Base-by-base conservation (phyloP, 1,140 invertebrate genomes). In the Nomia melanderi region DNA sequence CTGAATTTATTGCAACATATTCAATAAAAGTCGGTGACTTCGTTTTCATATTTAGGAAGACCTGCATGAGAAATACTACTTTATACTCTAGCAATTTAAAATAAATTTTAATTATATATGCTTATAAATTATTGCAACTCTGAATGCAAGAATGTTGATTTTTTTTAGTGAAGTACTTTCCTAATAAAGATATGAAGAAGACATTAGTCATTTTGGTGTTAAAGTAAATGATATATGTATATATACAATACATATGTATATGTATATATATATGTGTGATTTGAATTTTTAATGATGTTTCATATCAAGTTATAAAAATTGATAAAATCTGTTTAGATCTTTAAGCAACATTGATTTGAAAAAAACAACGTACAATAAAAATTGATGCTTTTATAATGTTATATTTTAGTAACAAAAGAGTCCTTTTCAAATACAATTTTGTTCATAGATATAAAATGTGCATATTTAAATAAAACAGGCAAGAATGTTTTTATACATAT, bases 1-100 rank as follows among this genome's bases (percentile, higher is more conserved):
- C n/a, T 77, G 76, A 71, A 36, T 56, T 71, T 54, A n/a, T 65
- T 81, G 65, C 60, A 50, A 67, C 66, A 59, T 66, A 44, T 44
- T 44, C 20, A 12, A 67, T 66, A 41, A 62, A 56, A 44, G 27
- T 11, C 31, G 36, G 66, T 36, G 25, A 54, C 11, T 41, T 64
- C 33, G 14, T n/a, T 56, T 82, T 27, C 53, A 62, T 53, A 62
- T 65, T 56, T 76, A 63, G 27, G 77, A 27, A 25, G 23, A 78
- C 17, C 17, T 47, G 41, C 41, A 81, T 64, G 44, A 8, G 64
- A 2, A 36, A 67, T 57, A 44, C 67, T 70, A 14, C 67, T 81
- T 59, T 67, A 27, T 47, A 41, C 8, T 47, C 29, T n/a, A 60
- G n/a, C 31, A 41, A 27, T 29, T 63, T 50, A 33, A 27, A 36